A percentile compares a stretch with the other conserved stretches of the same genome.
Conservation (phyloP, 2,797 vertebrate genomes). For the Cuculus canorus region DNA sequence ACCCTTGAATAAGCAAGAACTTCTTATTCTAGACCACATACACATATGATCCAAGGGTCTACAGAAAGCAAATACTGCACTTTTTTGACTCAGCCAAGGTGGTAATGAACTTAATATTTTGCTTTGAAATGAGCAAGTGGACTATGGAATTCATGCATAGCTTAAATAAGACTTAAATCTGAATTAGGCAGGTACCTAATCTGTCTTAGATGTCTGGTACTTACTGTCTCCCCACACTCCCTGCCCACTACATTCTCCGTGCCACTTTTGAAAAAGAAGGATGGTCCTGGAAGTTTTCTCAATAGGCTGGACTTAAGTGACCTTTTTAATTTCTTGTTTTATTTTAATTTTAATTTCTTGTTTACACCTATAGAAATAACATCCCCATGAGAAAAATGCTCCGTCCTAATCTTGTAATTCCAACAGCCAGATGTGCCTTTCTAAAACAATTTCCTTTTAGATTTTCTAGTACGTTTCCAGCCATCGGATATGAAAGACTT, state of each 20-base stretch:
- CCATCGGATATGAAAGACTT: neutral
- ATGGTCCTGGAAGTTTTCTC: neutral
- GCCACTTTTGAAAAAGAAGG: neutral
- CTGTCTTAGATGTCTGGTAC: neutral
- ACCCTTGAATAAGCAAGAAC: neutral
- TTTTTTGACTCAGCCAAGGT: neutral
- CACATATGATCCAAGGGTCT: neutral
- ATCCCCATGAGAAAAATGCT: neutral
- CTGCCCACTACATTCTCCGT: neutral
- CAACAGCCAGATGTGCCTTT: neutral
- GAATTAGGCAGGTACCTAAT: neutral
- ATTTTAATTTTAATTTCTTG: neutral
- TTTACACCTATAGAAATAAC: no score
- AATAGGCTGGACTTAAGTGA: neutral
- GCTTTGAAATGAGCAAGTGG: neutral
- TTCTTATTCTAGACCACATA: neutral
- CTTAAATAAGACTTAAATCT: neutral
- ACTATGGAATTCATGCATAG: neutral
- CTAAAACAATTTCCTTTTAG: neutral
- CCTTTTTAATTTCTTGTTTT: neutral
- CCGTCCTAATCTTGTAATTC: neutral
- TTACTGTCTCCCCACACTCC: neutral
- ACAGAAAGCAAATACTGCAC: neutral
- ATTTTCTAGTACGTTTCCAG: neutral
- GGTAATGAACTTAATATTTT: neutral